A percentile compares a stretch with the other conserved stretches of the same genome.
Evolutionary conservation across 2,113 vertebrate genomes (phyloP).

Genomic region (Alexandromys fortis): DNA sequence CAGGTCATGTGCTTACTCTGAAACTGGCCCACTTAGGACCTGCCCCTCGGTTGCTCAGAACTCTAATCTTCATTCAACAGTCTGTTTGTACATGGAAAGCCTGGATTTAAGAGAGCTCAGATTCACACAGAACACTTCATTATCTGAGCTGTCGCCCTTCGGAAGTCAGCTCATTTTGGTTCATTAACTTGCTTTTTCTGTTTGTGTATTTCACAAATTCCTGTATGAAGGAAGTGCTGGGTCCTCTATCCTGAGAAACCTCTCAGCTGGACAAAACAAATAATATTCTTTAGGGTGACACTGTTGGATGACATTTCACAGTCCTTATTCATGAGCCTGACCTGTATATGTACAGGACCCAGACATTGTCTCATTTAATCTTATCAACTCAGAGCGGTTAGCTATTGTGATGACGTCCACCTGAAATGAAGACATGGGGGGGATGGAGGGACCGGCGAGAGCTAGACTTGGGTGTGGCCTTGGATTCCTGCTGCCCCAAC

Average conservation of each 20-base stretch:
- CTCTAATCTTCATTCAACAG: not conserved
- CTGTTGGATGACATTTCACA: rapidly evolving
- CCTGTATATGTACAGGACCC: rapidly evolving
- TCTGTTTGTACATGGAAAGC: too few species aligned
- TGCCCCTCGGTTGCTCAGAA: not conserved
- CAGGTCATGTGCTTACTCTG: not conserved
- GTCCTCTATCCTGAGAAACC: not conserved
- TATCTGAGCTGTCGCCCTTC: not conserved
- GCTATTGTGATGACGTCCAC: not conserved
- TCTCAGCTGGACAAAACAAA: not conserved
- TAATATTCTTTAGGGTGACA: rapidly evolving
- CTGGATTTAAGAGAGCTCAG: not conserved
- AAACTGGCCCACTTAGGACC: not conserved
- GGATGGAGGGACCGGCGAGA: not conserved
- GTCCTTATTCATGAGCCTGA: not conserved
- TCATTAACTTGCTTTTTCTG: not conserved
- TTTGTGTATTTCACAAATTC: not conserved
- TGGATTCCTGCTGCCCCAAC: not conserved
- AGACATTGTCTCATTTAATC: not conserved
- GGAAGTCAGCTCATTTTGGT: not conserved
- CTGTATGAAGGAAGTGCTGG: rapidly evolving
- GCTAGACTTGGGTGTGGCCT: not conserved
- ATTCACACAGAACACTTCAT: not conserved
- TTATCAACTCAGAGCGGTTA: too few species aligned
- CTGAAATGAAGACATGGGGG: not conserved